Conservation (phyloP, 2,888 invertebrate species). For the Temnothorax ravouxi region DNA sequence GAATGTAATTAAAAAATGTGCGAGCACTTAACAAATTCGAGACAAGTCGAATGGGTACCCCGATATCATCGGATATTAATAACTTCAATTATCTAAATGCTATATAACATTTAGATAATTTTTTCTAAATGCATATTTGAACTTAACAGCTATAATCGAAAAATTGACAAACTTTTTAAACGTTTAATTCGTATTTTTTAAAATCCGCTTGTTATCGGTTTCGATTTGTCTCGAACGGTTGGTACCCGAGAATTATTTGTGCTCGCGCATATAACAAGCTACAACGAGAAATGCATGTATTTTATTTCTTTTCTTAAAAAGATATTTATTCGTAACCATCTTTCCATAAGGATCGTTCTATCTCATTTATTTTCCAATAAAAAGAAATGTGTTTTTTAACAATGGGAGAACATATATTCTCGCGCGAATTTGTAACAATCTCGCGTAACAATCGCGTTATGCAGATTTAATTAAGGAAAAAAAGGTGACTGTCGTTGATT, state of each 20-base stretch:
- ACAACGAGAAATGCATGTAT: background rate
- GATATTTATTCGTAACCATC: background rate
- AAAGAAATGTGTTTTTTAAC: background rate
- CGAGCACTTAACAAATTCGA: background rate
- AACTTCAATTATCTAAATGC: background rate
- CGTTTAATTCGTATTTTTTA: background rate
- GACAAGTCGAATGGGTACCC: background rate
- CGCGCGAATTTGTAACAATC: background rate
- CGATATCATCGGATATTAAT: background rate
- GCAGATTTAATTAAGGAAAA: background rate
- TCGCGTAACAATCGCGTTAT: background rate
- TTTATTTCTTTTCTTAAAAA: background rate
- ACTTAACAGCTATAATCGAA: background rate
- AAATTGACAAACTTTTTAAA: background rate
- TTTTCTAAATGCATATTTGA: too few species aligned
- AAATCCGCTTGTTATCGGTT: background rate
- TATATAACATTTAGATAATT: too few species aligned
- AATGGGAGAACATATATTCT: background rate
- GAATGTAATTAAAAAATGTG: background rate
- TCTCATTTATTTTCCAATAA: background rate
- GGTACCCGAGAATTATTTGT: background rate
- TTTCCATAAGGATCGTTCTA: background rate
- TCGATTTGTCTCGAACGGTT: background rate
- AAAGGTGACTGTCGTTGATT: background rate
- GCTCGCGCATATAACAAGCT: background rate